These are phyloP conservation scores for Rafetus swinhoei DNA, from an alignment of 2,113 vertebrate genomes.

Conservation along the genomic window DNA sequence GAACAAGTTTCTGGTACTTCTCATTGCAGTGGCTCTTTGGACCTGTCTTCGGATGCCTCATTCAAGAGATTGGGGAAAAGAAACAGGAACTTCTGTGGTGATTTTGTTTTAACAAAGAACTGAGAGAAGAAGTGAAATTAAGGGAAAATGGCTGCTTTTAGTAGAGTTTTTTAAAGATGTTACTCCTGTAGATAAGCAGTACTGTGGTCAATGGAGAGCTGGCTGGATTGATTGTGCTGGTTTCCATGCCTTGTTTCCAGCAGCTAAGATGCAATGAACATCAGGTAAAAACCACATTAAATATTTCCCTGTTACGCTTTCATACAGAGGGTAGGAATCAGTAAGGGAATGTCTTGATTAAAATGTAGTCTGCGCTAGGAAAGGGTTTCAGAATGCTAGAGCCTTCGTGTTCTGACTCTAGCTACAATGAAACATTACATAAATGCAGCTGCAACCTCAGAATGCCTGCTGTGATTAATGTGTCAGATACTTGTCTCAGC, in stretches of 20 bases:
- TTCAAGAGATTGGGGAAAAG: fast-evolving
- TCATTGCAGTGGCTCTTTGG: fast-evolving
- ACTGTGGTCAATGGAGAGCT: background rate
- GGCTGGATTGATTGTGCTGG: background rate
- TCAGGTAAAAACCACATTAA: background rate
- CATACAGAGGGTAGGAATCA: fast-evolving
- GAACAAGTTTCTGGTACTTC: fast-evolving
- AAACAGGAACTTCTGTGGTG: conserved; percentile 27
- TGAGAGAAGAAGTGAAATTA: conserved; percentile 49
- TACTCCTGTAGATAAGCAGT: background rate
- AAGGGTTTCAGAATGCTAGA: background rate
- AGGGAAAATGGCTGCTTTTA: background rate
- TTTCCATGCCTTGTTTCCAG: background rate
- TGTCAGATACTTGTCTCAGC: background rate
- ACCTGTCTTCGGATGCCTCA: fast-evolving
- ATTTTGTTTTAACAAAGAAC: conserved; percentile 22
- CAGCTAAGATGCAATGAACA: background rate
- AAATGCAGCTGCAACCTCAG: background rate
- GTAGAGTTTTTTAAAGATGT: background rate
- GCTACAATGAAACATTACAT: background rate
- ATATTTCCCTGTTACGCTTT: background rate
- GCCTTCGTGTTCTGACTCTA: background rate
- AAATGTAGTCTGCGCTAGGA: background rate
- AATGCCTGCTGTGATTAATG: background rate
- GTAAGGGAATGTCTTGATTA: background rate